These are phyloP conservation scores for Drosophila atripex DNA, from an alignment of 2,888 invertebrate species.

Conservation along the genomic window DNA sequence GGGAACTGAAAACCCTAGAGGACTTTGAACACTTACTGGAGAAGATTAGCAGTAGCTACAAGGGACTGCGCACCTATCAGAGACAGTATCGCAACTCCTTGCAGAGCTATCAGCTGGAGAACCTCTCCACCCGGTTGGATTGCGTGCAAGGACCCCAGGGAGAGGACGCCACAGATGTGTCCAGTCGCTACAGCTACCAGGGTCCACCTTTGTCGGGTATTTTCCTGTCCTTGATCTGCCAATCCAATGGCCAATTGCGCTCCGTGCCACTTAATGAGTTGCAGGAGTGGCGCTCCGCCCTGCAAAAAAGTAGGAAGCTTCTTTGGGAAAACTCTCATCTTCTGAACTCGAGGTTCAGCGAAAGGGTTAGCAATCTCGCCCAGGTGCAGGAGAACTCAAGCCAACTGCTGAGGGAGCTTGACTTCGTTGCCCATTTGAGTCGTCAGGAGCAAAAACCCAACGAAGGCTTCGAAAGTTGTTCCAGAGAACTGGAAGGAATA, in stretches of 20 bases:
- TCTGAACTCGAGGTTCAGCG: conserved; percentile 51
- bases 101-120: conserved; percentile 70
- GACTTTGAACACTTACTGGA: conserved; percentile 57
- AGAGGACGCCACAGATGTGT: conserved; percentile 61
- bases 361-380: conserved; percentile 46
- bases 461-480: conserved; percentile 47
- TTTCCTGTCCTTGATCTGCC: conserved; percentile 69
- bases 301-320: conserved; percentile 83
- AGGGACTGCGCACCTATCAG: conserved; percentile 72
- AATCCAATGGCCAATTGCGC: conserved; percentile 74
- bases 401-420: conserved; percentile 75
- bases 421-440: conserved; percentile 53
- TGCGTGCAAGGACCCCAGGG: conserved; percentile 47
- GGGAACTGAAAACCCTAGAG: background rate
- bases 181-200: conserved; percentile 67
- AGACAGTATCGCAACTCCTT: conserved; percentile 57
- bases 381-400: conserved; percentile 57
- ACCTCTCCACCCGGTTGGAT: conserved; percentile 68
- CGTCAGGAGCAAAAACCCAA: conserved; percentile 24
- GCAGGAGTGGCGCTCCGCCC: conserved; percentile 71
- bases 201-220: conserved; percentile 76
- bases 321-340: conserved; percentile 85
- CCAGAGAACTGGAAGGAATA: conserved; percentile 52
- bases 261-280: conserved; percentile 80
- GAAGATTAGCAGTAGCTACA: conserved; percentile 70